Evolutionary conservation across 2,113 vertebrate genomes (phyloP), one percentile per base, ranked within the genome.

Genomic region (Polyodon spathula): DNA sequence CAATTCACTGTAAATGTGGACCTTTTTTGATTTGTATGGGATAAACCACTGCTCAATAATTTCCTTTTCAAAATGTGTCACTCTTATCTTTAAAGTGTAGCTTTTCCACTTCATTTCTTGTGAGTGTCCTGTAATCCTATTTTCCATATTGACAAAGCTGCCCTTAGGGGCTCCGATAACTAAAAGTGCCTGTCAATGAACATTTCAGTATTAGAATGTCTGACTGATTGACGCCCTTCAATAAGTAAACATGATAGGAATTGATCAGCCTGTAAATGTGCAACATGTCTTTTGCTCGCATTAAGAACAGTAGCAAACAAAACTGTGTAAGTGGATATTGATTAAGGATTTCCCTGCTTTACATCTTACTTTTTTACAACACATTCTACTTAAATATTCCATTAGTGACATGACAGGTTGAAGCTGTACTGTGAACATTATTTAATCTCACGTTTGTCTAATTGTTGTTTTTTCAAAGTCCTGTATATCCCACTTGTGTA

Each of bases 151-250:
- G 16, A 74, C 59, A 70, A 71, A 70, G 15, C 60, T 72, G 42
- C 71, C 48, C 61, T 73, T 65, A 61, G 65, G 51, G 48, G 61
- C 48, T 61, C 61, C 67, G 57, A 64, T 62, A 39, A 56, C 59
- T 70, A 68, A 72, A 75, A 72, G 58, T 58, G 43, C 70, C 73
- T 27, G 65, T 64, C 69, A 72, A 50, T 66, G 67, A 69, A 68
- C 62, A 70, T 55, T 59, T 66, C 11, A 64, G 66, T 72, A 70
- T 72, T 78, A 73, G 69, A 66, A 60, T 66, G 54, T 48, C 66
- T 66, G 72, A 74, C 64, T 71, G 71, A 76, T 73, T 61, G 61
- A 62, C 58, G 12, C 62, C 53, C 39, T 69, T 65, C 66, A 69
- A 48, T 61, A 74, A 63, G 60, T 62, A 60, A 65, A 57, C 56